These are phyloP conservation scores for Rostratula benghalensis DNA, from an alignment of 2,113 vertebrate species.

Conservation along the genomic window DNA sequence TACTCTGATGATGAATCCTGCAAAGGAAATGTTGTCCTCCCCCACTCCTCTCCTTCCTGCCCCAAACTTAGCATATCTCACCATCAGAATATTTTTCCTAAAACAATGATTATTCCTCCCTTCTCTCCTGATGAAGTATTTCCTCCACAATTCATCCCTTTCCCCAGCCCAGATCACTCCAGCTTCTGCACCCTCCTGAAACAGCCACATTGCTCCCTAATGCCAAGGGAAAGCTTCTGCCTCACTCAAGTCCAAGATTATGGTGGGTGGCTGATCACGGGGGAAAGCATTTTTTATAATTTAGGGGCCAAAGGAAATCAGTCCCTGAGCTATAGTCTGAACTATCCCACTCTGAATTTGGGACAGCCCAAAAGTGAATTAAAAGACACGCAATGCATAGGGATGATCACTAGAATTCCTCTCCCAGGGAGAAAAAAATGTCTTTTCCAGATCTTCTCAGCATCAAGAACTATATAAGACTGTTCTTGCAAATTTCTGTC, in stretches of 20 bases:
- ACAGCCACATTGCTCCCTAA: not conserved
- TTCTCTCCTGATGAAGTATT: not conserved
- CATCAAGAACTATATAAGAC: not conserved
- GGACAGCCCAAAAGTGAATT: not conserved
- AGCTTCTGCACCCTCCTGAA: not conserved
- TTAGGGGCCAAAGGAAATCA: not conserved
- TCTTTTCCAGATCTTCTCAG: not conserved
- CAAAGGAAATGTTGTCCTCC: not conserved
- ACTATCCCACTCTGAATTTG: not conserved
- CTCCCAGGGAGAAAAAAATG: not conserved
- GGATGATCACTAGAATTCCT: not conserved
- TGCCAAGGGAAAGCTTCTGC: not conserved
- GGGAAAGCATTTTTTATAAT: not conserved
- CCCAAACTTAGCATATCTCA: not conserved
- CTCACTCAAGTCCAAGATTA: not conserved
- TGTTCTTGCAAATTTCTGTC: not conserved
- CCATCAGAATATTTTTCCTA: not conserved
- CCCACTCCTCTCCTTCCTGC: not conserved
- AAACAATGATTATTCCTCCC: not conserved
- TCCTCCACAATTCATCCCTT: not conserved
- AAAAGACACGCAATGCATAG: rapidly evolving
- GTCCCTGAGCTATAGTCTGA: not conserved
- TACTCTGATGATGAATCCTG: not conserved
- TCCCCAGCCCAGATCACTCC: not conserved
- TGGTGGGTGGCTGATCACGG: not conserved